Evolutionary conservation across 2,888 invertebrate species (phyloP).

Genomic region (Epistrophe grossulariae): DNA sequence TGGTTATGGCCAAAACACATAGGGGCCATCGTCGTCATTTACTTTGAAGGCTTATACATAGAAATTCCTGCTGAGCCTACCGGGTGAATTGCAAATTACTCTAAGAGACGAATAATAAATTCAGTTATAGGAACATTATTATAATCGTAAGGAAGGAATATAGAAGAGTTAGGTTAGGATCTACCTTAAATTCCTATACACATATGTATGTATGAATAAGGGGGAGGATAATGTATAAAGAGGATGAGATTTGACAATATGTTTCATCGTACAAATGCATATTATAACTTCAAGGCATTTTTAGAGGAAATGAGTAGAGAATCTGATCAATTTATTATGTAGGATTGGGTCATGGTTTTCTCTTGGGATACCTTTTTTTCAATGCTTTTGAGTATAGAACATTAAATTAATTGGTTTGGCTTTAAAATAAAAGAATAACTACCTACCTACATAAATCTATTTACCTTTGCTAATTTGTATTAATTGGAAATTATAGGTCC

Average conservation of each 20-base stretch:
- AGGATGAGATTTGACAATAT: constrained; percentile 44
- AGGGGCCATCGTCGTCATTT: constrained; percentile 29
- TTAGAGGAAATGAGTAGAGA: background rate
- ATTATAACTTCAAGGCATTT: constrained; percentile 51
- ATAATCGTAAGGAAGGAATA: constrained; percentile 1
- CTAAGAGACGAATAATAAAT: constrained; percentile 46
- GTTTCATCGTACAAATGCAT: constrained; percentile 53
- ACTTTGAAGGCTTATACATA: constrained; percentile 56
- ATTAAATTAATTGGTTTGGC: background rate
- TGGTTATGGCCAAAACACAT: background rate
- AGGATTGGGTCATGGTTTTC: constrained; percentile 27
- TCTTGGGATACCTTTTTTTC: background rate
- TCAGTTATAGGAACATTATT: constrained; percentile 24
- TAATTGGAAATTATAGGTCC: background rate
- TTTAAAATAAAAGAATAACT: background rate
- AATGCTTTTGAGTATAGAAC: background rate
- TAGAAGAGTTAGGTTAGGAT: background rate
- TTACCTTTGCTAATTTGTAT: background rate
- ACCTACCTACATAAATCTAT: constrained; percentile 8
- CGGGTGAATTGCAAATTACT: constrained; percentile 68
- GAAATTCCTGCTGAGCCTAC: constrained; percentile 22
- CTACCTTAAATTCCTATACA: background rate
- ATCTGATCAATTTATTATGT: constrained; percentile 51
- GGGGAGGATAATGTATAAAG: constrained; percentile 1
- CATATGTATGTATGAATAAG: background rate